Conservation (phyloP, 2,888 invertebrate genomes). For the Drosophila rubida region DNA sequence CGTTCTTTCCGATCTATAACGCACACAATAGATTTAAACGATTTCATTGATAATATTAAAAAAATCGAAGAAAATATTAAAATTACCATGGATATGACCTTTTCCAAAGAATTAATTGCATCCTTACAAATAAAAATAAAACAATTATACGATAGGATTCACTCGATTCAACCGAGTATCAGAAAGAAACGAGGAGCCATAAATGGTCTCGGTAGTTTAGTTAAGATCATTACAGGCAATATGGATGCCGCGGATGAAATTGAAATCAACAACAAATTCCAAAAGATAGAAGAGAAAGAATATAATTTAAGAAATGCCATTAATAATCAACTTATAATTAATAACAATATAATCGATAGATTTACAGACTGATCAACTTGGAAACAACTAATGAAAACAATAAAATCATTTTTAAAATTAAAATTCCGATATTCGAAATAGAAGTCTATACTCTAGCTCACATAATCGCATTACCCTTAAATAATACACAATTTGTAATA, state of each 20-base stretch:
- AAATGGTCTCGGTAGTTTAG: background rate
- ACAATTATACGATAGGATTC: background rate
- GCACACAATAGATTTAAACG: background rate
- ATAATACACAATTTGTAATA: constrained; percentile 3
- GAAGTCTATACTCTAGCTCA: background rate
- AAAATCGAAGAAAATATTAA: background rate
- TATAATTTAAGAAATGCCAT: too few species aligned
- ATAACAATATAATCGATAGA: constrained; percentile 1
- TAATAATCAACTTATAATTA: background rate
- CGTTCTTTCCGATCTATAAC: too few species aligned
- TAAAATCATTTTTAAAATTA: too few species aligned
- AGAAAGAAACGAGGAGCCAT: background rate
- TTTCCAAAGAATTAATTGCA: too few species aligned
- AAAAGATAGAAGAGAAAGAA: too few species aligned
- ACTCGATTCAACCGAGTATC: background rate
- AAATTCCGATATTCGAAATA: background rate
- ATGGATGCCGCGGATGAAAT: background rate
- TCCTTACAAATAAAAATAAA: background rate
- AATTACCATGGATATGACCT: background rate
- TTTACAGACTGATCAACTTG: background rate
- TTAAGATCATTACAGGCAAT: background rate
- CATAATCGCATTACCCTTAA: background rate
- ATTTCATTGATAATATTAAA: background rate
- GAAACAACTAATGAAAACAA: background rate
- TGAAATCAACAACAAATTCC: too few species aligned